Conservation (phyloP, 2,888 invertebrate genomes). For the Morpho helenor region DNA sequence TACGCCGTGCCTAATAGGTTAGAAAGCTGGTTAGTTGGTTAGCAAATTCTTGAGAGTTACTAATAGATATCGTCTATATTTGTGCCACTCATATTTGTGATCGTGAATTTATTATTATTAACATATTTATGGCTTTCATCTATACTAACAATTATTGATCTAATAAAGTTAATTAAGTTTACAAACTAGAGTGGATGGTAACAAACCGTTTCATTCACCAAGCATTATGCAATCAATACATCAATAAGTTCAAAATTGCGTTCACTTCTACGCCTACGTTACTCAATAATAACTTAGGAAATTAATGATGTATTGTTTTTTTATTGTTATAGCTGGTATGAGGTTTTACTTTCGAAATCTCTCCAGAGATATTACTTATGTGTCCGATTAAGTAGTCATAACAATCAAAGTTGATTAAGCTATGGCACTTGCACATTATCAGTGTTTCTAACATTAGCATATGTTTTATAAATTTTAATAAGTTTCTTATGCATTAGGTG, state of each 20-base stretch:
- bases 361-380: constrained; percentile 5
- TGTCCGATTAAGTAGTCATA: constrained; percentile 6
- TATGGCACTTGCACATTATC: no score
- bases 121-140: constrained; percentile 23
- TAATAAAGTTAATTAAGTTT: constrained; percentile 19
- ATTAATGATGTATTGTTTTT: constrained; percentile 14
- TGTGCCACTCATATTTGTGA: constrained; percentile 4
- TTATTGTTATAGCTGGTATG: neutral
- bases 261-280: constrained; percentile 16
- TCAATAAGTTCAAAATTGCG: constrained; percentile 16
- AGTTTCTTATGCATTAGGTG: no score
- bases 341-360: constrained; percentile 7
- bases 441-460: no score
- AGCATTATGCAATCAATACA: constrained; percentile 17
- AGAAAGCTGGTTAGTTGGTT: constrained; percentile 10
- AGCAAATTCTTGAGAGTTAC: neutral
- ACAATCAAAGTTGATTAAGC: neutral
- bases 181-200: constrained; percentile 13
- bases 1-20: constrained; percentile 17
- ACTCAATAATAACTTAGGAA: constrained; percentile 9
- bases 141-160: constrained; percentile 15
- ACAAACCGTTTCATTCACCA: constrained; percentile 6
- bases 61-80: constrained; percentile 10
- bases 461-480: no score
- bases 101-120: constrained; percentile 9